Base-by-base conservation (phyloP, 1,140 invertebrate genomes). In the Teleopsis dalmanni region DNA sequence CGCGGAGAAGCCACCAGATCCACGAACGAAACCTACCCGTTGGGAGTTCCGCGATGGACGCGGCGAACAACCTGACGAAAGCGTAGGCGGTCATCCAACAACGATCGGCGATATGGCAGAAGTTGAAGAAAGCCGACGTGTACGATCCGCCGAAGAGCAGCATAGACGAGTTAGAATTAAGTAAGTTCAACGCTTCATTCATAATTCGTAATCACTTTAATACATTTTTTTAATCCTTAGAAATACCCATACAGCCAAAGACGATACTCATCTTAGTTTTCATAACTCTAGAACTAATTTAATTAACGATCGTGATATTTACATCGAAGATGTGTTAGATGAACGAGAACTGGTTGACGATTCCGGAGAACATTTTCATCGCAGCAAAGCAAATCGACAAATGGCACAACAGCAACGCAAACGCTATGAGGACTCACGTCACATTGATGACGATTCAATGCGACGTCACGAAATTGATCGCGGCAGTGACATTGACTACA, bases 401-500 rank as follows among this genome's bases (percentile, higher is more conserved):
- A 31, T 53, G 33, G 60, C 63, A 48, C 72, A 72, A 11, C 71
- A 72, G 0, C 65, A 72, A n/a, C 55, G 59, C 6, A 82, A 85
- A 45, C 74, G 78, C 26, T 84, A 87, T 55, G 82, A 82, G 2
- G 72, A 86, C 11, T 72, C 78, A 47, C 74, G 81, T 11, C 72
- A 74, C 13, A 56, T 60, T 7, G 84, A 87, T 47, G 74, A 80
- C 21, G 85, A 87, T 57, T 87, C 84, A 0, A 73, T 87, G 34
- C 72, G 79, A 43, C 74, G 82, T 45, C 84, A 87, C 58, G 84
- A 88, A 70, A 78, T 84, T 25, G 84, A 87, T 45, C 72, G 84
- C 36, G 84, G 82, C n/a, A 87, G 84, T 10, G 83, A 87, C 47
- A 66, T 76, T 19, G 71, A 72, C 35, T 77, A 77, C 26, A 76